Base-by-base conservation (phyloP, 1,140 invertebrate genomes). In the Patella vulgata region DNA sequence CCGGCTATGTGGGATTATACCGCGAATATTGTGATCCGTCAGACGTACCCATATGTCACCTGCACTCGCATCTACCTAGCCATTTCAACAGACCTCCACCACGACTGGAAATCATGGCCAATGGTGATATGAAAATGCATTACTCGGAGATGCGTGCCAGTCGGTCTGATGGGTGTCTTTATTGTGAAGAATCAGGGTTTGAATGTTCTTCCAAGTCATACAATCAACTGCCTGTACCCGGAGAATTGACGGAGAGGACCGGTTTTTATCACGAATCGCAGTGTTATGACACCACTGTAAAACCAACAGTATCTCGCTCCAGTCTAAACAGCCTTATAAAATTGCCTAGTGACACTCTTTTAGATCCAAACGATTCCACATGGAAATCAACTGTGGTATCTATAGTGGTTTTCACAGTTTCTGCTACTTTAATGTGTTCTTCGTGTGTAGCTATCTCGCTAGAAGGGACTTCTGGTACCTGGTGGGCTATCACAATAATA, bases 381-480 rank as follows among this genome's bases (percentile, higher is more conserved):
- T 79, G 75, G 72, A 43, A 55, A 25, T 67, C 54, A n/a, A 59
- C 71, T 12, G 62, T 68, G 2, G 46, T 67, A 39, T 66, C 74
- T 6, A 62, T 80, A 14, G 56, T 80, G n/a, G 40, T 73, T 8
- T 80, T 70, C 54, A 61, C 75, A 8, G 39, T 75, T 19, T 56
- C 68, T 44, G 52, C 55, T n/a, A 64, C 60, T 1, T 60, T 59
- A 43, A 52, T 70, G 47, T 52, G 63, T 8, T 44, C 55, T 1
- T 59, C 52, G 19, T 44, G 47, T 42, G 25, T 55, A 33, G 60
- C 48, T 30, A 58, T 64, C 51, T 59, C 56, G 12, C 11, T 30
- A n/a, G 56, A 66, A 17, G 21, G 52, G 0, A 11, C 27, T n/a
- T 46, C 43, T 3, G n/a, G 52, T 21, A 28, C 91, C 23, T 79